These are phyloP conservation scores for Holothuria leucospilota DNA, from an alignment of 53 echinoderm and acorn worm species.

Conservation along the genomic window DNA sequence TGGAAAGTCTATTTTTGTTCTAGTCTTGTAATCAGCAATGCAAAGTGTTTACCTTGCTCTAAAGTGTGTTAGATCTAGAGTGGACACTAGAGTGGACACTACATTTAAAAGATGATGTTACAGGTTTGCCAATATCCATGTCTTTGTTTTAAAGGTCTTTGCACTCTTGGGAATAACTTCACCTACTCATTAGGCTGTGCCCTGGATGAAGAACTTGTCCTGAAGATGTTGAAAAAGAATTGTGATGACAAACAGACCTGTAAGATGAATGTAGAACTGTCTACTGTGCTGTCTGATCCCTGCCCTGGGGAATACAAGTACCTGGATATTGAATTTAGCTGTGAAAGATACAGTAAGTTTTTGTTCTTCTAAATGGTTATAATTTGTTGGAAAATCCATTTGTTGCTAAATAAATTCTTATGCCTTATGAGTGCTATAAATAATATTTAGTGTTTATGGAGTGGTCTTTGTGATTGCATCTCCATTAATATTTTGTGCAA, in stretches of 20 bases:
- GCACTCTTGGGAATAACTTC: conserved; percentile 66
- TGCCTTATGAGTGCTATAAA: no score
- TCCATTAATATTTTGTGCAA: no score
- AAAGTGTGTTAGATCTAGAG: no score
- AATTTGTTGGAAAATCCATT: no score
- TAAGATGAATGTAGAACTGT: conserved; percentile 71
- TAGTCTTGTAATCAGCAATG: no score
- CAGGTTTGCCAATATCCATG: not conserved
- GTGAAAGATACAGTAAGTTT: conserved; percentile 77
- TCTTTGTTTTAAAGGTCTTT: conserved; percentile 61
- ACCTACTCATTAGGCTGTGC: conserved; percentile 75
- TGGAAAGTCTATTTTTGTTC: no score
- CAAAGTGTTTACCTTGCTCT: no score
- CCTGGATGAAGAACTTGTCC: conserved; percentile 53
- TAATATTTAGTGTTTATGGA: no score
- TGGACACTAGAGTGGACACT: no score
- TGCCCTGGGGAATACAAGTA: conserved; percentile 78
- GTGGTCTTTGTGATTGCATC: no score
- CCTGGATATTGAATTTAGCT: conserved; percentile 76
- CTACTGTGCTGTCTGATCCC: conserved; percentile 60
- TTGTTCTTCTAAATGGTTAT: no score
- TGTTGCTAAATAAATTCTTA: no score
- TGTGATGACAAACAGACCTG: conserved; percentile 85
- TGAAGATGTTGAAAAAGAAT: conserved; percentile 75
- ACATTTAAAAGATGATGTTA: not conserved